phyloP scores from a whole-genome alignment of 2,888 invertebrate genomes.

The Sphinx pinastri region DNA sequence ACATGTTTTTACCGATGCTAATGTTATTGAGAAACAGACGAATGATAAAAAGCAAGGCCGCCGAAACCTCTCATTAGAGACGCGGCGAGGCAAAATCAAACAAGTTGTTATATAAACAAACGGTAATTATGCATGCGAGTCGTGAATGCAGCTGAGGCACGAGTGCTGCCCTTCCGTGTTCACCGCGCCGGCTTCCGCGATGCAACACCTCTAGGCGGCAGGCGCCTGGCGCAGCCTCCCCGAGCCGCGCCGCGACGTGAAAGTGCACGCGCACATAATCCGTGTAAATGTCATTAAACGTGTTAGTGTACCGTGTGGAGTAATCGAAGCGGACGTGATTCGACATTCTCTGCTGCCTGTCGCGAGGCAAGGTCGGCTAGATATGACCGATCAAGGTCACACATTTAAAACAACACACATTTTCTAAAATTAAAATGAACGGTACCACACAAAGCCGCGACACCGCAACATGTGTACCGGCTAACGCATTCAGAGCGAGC shows the following conservation, averaged over 20 bases:
- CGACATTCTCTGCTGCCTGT: slow-evolving; percentile 54
- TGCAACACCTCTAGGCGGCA: slow-evolving; percentile 43
- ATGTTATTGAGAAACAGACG: slow-evolving; percentile 36
- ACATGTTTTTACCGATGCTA: slow-evolving; percentile 30
- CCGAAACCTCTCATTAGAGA: slow-evolving; percentile 29
- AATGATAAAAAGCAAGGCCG: slow-evolving; percentile 39
- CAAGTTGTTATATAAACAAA: slow-evolving; percentile 32
- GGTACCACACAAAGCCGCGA: slow-evolving; percentile 32
- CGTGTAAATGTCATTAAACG: slow-evolving; percentile 54
- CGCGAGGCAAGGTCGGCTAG: slow-evolving; percentile 61
- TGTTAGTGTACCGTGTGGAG: slow-evolving; percentile 45
- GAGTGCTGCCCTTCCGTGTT: slow-evolving; percentile 52
- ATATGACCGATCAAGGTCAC: slow-evolving; percentile 63
- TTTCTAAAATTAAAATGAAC: slow-evolving; percentile 41
- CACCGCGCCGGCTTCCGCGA: slow-evolving; percentile 53
- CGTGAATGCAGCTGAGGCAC: slow-evolving; percentile 35
- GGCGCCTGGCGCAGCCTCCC: slow-evolving; percentile 30
- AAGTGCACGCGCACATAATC: slow-evolving; percentile 49
- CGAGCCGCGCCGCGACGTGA: slow-evolving; percentile 46
- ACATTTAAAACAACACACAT: slow-evolving; percentile 48
- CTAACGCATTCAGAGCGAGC: background rate
- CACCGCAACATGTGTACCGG: slow-evolving; percentile 12
- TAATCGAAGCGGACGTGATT: slow-evolving; percentile 59
- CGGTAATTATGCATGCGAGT: slow-evolving; percentile 41
- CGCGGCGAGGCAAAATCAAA: slow-evolving; percentile 30